phyloP scores from a whole-genome alignment of 2,888 invertebrate genomes.

The Tetropium fuscum region DNA sequence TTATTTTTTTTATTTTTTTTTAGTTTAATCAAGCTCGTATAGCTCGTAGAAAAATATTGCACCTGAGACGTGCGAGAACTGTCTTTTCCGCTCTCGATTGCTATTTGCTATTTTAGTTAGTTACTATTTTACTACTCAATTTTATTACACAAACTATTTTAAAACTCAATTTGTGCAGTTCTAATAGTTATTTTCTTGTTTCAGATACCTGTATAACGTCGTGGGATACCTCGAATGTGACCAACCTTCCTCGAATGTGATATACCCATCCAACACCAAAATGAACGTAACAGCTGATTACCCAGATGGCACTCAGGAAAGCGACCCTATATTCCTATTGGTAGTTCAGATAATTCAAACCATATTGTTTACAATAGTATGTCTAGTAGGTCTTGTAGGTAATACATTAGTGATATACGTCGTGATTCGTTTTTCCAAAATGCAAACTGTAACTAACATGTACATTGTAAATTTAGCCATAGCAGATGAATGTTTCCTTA shows the following conservation, averaged over 20 bases:
- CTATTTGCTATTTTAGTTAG: no score
- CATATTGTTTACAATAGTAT: conserved; percentile 85
- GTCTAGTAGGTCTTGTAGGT: conserved; percentile 87
- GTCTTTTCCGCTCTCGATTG: no score
- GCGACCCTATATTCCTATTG: conserved; percentile 36
- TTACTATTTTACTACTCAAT: no score
- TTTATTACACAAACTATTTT: no score
- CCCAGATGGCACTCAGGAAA: conserved; percentile 25
- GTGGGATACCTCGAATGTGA: no score
- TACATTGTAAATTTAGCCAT: conserved; percentile 95
- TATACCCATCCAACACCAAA: not conserved
- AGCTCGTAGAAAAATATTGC: no score
- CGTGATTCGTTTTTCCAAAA: conserved; percentile 89
- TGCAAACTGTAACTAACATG: conserved; percentile 96
- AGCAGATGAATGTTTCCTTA: conserved; percentile 92
- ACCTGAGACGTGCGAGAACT: no score
- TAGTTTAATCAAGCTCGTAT: no score
- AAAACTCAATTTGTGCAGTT: no score
- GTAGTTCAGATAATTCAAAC: conserved; percentile 67
- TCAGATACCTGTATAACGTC: no score
- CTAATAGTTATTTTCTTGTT: not conserved
- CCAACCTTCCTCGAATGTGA: no score
- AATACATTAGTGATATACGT: conserved; percentile 94
- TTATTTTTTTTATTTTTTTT: no score
- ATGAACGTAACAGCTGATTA: conserved; percentile 31